These are phyloP conservation scores for Cerastis leucographa DNA, from an alignment of 2,888 invertebrate genomes.

Conservation along the genomic window DNA sequence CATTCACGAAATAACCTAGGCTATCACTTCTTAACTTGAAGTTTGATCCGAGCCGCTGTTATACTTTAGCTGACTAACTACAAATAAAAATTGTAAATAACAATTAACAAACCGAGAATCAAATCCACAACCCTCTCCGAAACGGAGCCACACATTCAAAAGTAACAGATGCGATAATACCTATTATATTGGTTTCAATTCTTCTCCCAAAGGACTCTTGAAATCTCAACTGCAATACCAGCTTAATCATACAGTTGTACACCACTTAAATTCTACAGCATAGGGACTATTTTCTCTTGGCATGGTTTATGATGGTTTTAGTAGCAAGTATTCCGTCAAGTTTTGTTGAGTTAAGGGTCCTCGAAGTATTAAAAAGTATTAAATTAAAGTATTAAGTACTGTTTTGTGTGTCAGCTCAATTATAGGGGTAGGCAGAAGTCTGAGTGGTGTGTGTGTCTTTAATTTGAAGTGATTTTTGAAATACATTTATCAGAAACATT, in stretches of 20 bases:
- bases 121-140: conserved; percentile 35
- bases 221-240: conserved; percentile 26
- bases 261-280: accelerated
- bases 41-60: too few relatives aligned
- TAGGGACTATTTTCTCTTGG: not conserved
- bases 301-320: conserved; percentile 4
- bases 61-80: too few relatives aligned
- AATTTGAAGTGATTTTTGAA: conserved; percentile 26
- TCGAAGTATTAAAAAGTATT: conserved; percentile 51
- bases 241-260: not conserved
- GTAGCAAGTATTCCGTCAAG: conserved; percentile 10
- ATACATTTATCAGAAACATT: not conserved
- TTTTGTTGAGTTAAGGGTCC: conserved; percentile 23
- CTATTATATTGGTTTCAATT: conserved; percentile 62
- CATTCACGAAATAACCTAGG: too few relatives aligned
- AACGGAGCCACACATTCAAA: conserved; percentile 24
- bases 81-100: not conserved
- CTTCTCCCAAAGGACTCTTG: conserved; percentile 29
- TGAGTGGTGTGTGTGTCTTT: conserved; percentile 29
- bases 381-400: conserved; percentile 59
- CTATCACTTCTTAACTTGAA: too few relatives aligned
- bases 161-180: conserved; percentile 66
- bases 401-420: conserved; percentile 52
- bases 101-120: conserved; percentile 28
- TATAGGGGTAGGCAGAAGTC: conserved; percentile 48